These are phyloP conservation scores for Tarsius wallacei DNA, from an alignment of 2,797 vertebrate genomes.

Conservation along the genomic window DNA sequence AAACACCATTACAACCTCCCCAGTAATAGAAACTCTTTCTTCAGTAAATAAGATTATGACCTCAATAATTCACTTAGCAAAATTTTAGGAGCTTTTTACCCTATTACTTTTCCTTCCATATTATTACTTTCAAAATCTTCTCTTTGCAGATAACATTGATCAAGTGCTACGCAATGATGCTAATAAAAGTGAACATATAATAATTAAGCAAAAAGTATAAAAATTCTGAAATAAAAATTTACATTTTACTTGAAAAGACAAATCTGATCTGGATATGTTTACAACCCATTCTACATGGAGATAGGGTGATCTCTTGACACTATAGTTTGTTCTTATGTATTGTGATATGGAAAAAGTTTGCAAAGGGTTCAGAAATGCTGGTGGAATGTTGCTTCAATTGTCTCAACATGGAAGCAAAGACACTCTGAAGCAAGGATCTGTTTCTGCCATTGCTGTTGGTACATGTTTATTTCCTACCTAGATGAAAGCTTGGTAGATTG, in stretches of 20 bases:
- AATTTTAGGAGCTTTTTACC: neutral
- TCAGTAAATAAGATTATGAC: slow-evolving; percentile 4
- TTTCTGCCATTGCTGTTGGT: neutral
- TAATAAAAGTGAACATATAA: neutral
- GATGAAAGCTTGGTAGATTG: neutral
- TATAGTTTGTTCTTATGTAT: neutral
- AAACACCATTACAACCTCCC: neutral
- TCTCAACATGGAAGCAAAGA: neutral
- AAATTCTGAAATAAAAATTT: slow-evolving; percentile 11
- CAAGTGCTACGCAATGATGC: neutral
- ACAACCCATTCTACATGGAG: neutral
- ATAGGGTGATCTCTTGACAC: neutral
- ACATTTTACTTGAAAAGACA: slow-evolving; percentile 36
- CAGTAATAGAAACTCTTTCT: neutral
- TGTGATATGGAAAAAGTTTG: neutral
- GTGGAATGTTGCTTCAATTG: neutral
- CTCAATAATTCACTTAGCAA: neutral
- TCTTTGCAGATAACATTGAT: slow-evolving; percentile 20
- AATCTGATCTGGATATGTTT: neutral
- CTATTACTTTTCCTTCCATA: neutral
- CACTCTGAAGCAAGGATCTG: neutral
- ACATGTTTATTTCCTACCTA: neutral
- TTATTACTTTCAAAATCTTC: slow-evolving; percentile 12
- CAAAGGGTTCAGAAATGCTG: neutral
- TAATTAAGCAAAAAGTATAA: neutral